phyloP scores from a whole-genome alignment of 2,113 vertebrate species.

The Lampris incognitus region DNA sequence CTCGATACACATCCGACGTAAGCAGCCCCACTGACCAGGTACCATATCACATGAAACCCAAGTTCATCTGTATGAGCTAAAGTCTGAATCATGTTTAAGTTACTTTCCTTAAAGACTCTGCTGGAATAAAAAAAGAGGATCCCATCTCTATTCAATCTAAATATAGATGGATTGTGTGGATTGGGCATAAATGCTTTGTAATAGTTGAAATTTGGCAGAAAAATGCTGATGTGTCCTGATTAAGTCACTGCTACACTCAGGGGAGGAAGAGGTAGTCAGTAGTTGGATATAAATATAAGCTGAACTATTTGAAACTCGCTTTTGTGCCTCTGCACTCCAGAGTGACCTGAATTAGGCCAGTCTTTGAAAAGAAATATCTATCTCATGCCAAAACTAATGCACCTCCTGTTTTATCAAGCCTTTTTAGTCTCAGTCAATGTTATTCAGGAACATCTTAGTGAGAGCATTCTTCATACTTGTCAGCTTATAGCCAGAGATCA shows the following conservation, averaged over 20 bases:
- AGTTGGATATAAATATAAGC: constrained; percentile 49
- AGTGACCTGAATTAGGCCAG: constrained; percentile 2
- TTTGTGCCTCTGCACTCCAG: constrained; percentile 7
- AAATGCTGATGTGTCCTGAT: constrained; percentile 61
- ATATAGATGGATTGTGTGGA: constrained; percentile 38
- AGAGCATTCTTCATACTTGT: background rate
- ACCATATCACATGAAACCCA: constrained; percentile 2
- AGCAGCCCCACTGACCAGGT: constrained; percentile 59
- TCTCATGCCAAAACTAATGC: constrained; percentile 5
- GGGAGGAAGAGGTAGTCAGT: constrained; percentile 22
- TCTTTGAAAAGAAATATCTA: background rate
- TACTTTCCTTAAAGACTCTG: background rate
- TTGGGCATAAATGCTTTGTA: constrained; percentile 38
- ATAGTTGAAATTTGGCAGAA: constrained; percentile 34
- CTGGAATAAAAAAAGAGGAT: background rate
- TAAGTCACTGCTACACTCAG: constrained; percentile 57
- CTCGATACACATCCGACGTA: constrained; percentile 9
- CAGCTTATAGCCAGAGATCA: background rate
- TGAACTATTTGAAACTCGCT: constrained; percentile 24
- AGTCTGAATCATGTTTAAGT: background rate
- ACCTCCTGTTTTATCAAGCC: background rate
- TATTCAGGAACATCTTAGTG: background rate
- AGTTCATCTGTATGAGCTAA: background rate
- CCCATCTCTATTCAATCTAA: constrained; percentile 19
- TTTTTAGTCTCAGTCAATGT: background rate